Evolutionary conservation across 2,113 vertebrate genomes (phyloP).

Genomic region (Hydropotes inermis): DNA sequence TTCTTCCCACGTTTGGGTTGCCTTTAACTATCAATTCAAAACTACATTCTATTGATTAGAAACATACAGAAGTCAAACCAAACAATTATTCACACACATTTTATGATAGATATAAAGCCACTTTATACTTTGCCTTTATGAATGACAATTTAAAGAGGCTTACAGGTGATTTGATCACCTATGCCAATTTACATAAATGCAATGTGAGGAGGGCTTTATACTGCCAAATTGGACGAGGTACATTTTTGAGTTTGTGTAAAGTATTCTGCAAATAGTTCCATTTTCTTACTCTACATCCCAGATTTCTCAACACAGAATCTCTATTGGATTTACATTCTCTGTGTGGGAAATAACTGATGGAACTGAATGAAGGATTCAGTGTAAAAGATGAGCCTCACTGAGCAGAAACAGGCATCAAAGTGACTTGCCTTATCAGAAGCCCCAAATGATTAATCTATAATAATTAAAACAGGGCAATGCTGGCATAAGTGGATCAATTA

Average conservation of each 20-base stretch:
- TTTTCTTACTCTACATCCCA: background rate
- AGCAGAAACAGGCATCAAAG: constrained; percentile 3
- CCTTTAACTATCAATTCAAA: background rate
- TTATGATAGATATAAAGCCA: background rate
- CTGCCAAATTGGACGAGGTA: background rate
- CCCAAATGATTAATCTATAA: constrained; percentile 2
- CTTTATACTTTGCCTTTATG: constrained; percentile 4
- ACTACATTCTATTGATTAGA: background rate
- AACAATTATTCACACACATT: background rate
- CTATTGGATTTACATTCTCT: background rate
- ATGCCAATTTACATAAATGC: background rate
- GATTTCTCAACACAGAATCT: background rate
- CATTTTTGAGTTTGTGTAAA: background rate
- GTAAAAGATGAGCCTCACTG: background rate
- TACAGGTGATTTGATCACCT: background rate
- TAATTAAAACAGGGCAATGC: constrained; percentile 39
- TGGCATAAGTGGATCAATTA: constrained; percentile 32
- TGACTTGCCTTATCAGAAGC: background rate
- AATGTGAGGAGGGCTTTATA: background rate
- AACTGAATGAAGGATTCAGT: background rate
- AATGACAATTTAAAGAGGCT: background rate
- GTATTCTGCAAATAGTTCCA: background rate
- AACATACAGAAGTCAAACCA: background rate
- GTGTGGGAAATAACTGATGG: background rate
- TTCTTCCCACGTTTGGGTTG: constrained; percentile 10